Conservation (phyloP, 2,113 vertebrate genomes). For the Gasterosteus nipponicus region DNA sequence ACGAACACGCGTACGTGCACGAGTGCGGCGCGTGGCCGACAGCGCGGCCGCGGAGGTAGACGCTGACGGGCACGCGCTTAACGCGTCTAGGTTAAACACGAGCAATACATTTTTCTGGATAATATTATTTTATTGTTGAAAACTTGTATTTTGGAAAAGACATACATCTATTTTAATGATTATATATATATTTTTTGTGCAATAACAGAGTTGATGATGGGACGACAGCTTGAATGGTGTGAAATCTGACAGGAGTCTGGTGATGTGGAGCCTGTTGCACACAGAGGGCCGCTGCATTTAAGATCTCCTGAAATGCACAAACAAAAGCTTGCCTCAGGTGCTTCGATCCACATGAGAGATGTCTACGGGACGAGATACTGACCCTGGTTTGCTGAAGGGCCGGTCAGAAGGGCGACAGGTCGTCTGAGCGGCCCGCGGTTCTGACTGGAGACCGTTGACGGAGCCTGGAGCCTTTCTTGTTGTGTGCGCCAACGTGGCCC, state of each 20-base stretch:
- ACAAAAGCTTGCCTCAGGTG: background rate
- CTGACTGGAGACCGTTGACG: constrained; percentile 52
- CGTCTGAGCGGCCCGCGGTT: constrained; percentile 8
- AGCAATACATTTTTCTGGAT: too few species aligned
- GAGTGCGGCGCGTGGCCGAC: constrained; percentile 60
- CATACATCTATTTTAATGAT: background rate
- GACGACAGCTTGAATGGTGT: background rate
- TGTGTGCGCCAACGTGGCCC: constrained; percentile 50
- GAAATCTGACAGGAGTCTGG: background rate
- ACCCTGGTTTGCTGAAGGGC: constrained; percentile 20
- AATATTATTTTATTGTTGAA: background rate
- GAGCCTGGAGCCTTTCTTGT: constrained; percentile 62
- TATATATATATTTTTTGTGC: background rate
- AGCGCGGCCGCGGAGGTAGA: constrained; percentile 4
- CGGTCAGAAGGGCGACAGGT: background rate
- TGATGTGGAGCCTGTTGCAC: background rate
- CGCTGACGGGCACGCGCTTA: background rate
- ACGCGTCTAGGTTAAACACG: accelerated
- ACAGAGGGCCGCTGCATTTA: background rate
- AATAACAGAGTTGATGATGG: background rate
- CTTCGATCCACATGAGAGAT: background rate
- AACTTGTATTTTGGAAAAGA: background rate
- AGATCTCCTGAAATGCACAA: constrained; percentile 40
- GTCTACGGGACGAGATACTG: background rate
- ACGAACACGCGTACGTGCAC: constrained; percentile 34